Conservation (phyloP, 2,888 invertebrate genomes). For the Catocala nupta region DNA sequence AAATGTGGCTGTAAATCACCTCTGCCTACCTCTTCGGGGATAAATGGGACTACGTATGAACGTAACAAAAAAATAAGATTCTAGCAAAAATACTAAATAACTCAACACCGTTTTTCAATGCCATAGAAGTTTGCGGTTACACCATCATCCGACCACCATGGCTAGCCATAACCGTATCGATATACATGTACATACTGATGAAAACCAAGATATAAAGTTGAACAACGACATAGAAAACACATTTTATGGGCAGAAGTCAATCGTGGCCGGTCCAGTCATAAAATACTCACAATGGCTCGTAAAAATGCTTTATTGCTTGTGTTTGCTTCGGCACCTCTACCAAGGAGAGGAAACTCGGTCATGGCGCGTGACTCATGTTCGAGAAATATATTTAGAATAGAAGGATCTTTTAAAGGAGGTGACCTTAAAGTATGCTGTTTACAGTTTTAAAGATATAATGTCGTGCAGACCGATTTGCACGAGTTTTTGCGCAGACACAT, state of each 20-base stretch:
- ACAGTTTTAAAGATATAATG: too few species aligned
- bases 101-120: not conserved
- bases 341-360: conserved; percentile 17
- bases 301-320: conserved; percentile 73
- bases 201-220: conserved; percentile 51
- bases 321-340: conserved; percentile 49
- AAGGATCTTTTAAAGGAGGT: too few species aligned
- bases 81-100: too few species aligned
- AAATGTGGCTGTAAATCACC: too few species aligned
- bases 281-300: conserved; percentile 79
- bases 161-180: conserved; percentile 7
- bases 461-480: too few species aligned
- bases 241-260: conserved; percentile 82
- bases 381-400: conserved; percentile 1
- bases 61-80: too few species aligned
- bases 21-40: too few species aligned
- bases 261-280: conserved; percentile 71
- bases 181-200: conserved; percentile 33
- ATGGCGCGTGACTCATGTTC: conserved; percentile 4
- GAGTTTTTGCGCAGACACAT: too few species aligned
- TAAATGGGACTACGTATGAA: too few species aligned
- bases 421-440: too few species aligned
- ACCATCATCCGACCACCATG: conserved; percentile 13
- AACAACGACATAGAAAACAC: conserved; percentile 76
- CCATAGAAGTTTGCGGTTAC: conserved; percentile 9